Percentiles rank a stretch among this genome's conserved stretches.
These are phyloP conservation scores for Cladopsammia gracilis DNA, from an alignment of 64 coral and sea anemone species.

Conservation along the genomic window DNA sequence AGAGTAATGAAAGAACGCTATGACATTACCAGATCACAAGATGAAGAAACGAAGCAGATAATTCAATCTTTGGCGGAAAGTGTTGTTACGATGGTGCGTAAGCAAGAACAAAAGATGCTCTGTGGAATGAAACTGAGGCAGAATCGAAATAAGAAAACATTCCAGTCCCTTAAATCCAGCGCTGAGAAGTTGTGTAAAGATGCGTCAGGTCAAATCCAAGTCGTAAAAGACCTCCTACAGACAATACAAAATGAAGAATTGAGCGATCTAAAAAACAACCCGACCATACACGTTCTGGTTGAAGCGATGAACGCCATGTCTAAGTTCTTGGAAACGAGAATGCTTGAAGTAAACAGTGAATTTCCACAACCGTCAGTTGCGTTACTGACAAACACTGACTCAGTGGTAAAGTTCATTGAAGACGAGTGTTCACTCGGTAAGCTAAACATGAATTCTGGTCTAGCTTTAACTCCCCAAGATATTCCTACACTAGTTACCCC, in stretches of 20 bases:
- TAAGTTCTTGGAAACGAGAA: background rate
- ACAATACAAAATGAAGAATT: background rate
- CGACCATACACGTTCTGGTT: conserved; percentile 49
- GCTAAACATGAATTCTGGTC: background rate
- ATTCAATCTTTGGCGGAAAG: conserved; percentile 67
- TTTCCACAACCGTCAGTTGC: background rate
- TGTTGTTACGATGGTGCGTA: conserved; percentile 31
- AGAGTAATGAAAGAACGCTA: conserved; percentile 43
- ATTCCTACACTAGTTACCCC: too few relatives aligned
- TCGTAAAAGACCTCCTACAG: conserved; percentile 48
- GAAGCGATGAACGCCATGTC: conserved; percentile 38
- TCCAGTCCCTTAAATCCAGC: background rate
- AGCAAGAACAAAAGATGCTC: conserved; percentile 59
- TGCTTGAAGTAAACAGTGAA: conserved; percentile 6
- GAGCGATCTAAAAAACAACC: conserved; percentile 31
- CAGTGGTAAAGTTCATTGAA: background rate
- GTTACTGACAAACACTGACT: conserved; percentile 2
- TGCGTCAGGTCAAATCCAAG: conserved; percentile 51
- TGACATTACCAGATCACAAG: conserved; percentile 44
- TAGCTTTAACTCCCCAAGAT: background rate
- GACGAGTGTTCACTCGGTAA: conserved; percentile 19
- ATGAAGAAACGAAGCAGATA: conserved; percentile 32
- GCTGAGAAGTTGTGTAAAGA: conserved; percentile 12
- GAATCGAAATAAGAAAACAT: conserved; percentile 36
- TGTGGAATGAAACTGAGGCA: conserved; percentile 45